These are phyloP conservation scores for Pristionchus entomophagus DNA, from an alignment of 2,888 invertebrate species.

Conservation along the genomic window DNA sequence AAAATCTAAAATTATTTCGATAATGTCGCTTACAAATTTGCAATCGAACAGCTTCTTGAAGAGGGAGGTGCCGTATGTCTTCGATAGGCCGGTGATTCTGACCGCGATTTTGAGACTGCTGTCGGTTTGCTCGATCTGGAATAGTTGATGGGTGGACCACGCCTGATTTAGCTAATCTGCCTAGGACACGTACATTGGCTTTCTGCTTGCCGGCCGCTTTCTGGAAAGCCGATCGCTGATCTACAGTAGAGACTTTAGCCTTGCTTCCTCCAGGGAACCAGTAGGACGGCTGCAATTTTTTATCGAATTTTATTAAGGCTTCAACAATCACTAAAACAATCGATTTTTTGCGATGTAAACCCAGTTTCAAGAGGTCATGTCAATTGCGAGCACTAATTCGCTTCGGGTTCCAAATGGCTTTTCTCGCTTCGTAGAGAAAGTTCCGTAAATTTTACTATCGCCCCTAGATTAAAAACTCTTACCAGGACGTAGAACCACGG, in stretches of 20 bases:
- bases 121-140: too few relatives aligned
- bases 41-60: conserved; percentile 69
- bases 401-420: too few relatives aligned
- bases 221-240: not conserved
- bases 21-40: conserved; percentile 67
- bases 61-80: conserved; percentile 65
- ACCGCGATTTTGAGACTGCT: too few relatives aligned
- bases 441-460: too few relatives aligned
- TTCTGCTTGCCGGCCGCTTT: not conserved
- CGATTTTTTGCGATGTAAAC: too few relatives aligned
- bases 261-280: conserved; percentile 62
- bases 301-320: not conserved
- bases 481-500: conserved; percentile 87
- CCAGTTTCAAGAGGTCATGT: not conserved
- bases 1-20: too few relatives aligned
- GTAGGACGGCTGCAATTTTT: conserved; percentile 62
- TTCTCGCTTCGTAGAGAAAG: too few relatives aligned
- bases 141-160: too few relatives aligned
- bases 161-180: too few relatives aligned
- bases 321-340: too few relatives aligned
- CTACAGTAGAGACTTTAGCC: not conserved
- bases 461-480: conserved; percentile 50
- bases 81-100: conserved; percentile 64
- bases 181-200: not conserved
- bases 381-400: too few relatives aligned